Evolutionary conservation across 2,888 invertebrate species (phyloP), one percentile per base, ranked within the genome.

Genomic region (Amphimallon solstitiale): DNA sequence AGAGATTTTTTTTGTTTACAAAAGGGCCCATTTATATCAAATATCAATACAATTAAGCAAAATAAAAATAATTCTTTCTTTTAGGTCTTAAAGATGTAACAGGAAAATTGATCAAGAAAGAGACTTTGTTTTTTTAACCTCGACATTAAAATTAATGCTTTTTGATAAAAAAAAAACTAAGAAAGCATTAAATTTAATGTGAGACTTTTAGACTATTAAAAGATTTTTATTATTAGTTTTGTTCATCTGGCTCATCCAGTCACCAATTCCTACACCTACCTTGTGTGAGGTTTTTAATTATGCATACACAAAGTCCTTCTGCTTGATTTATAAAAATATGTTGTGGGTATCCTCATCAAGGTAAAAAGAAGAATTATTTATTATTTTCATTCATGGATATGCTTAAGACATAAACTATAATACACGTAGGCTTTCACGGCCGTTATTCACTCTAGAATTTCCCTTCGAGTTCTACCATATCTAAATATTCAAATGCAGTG

Each of bases 301-400:
- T n/a, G n/a, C n/a, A n/a, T n/a, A n/a, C n/a, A n/a, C n/a, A n/a
- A n/a, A n/a, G n/a, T n/a, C n/a, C n/a, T n/a, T n/a, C n/a, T n/a
- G n/a, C n/a, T n/a, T n/a, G n/a, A n/a, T n/a, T n/a, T n/a, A n/a
- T n/a, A 29, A 29, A 29, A 29, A 29, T 9, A 9, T 1, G 29
- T 29, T 29, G 5, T 5, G 9, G 9, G 29, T 9, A 1, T 29
- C 29, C 29, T 29, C 9, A 29, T 5, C 9, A 9, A 48, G 10
- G 23, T n/a, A 17, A 15, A 45, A 15, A 45, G 10, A 45, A 45
- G 17, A 48, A 48, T 48, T 48, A 21, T 21, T 48, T 23, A n/a
- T 29, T 29, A 48, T 48, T 48, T 48, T 48, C 23, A 19, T 19
- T 12, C 37, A 43, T 43, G 29, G 56, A 56, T 56, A 56, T 56